A percentile compares a stretch with the other conserved stretches of the same genome.
These are phyloP conservation scores for Eledone cirrhosa DNA, from an alignment of 2,888 invertebrate genomes.

Conservation along the genomic window DNA sequence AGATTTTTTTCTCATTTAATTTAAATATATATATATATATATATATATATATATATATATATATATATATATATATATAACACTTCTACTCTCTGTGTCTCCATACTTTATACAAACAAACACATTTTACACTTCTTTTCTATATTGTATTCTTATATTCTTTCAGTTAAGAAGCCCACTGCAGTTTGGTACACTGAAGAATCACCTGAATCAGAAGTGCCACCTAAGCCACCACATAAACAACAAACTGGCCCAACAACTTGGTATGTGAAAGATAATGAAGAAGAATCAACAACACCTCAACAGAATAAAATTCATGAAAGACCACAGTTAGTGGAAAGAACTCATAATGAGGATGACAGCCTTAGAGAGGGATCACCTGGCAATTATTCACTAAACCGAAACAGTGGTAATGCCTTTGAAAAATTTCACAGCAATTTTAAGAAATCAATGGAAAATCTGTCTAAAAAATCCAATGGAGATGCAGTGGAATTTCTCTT, in stretches of 20 bases:
- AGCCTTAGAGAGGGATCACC: background rate
- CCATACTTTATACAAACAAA: too few relatives aligned
- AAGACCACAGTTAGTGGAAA: background rate
- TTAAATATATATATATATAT: too few relatives aligned
- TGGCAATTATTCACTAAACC: too few relatives aligned
- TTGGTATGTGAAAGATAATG: background rate
- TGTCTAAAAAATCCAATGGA: constrained; percentile 3
- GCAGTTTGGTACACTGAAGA: constrained; percentile 17
- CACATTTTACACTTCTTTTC: too few relatives aligned
- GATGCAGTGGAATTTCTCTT: background rate
- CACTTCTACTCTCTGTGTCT: too few relatives aligned
- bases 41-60: too few relatives aligned
- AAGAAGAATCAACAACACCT: background rate
- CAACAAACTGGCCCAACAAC: background rate
- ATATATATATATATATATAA: too few relatives aligned
- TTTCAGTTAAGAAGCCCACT: constrained; percentile 6
- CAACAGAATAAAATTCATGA: background rate
- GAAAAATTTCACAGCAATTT: constrained; percentile 11
- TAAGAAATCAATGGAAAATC: constrained; percentile 4
- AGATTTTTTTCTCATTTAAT: too few relatives aligned
- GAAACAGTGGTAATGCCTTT: background rate
- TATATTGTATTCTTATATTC: background rate
- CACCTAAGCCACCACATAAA: background rate
- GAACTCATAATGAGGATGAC: background rate
- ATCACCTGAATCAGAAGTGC: background rate